Evolutionary conservation across 2,113 vertebrate species (phyloP).

Genomic region (Sinocyclocheilus anophthalmus): DNA sequence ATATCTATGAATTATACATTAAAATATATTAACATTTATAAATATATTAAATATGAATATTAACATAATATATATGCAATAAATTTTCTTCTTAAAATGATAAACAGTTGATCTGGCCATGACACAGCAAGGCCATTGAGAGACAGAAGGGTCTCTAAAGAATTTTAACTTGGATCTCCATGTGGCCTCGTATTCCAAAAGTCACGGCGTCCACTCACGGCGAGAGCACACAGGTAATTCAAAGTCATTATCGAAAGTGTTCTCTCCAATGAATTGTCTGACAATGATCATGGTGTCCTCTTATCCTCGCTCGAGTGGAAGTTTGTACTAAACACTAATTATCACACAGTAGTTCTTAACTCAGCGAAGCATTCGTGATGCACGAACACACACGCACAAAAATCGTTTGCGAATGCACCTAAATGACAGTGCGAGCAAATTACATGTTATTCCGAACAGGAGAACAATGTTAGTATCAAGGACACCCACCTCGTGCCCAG

Average conservation of each 20-base stretch:
- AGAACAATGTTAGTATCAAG: slow-evolving; percentile 31
- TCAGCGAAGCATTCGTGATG: not conserved
- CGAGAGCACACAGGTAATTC: slow-evolving; percentile 21
- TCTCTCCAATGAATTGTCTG: slow-evolving; percentile 39
- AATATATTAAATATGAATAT: not conserved
- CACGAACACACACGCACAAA: not conserved
- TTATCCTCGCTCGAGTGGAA: slow-evolving; percentile 30
- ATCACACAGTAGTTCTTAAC: slow-evolving; percentile 30
- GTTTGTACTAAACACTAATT: slow-evolving; percentile 32
- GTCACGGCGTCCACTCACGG: not conserved
- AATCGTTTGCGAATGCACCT: not conserved
- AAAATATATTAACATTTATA: too few species aligned
- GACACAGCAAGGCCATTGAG: not conserved
- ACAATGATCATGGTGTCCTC: slow-evolving; percentile 28
- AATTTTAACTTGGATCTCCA: not conserved
- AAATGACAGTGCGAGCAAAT: slow-evolving; percentile 29
- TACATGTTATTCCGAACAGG: slow-evolving; percentile 1
- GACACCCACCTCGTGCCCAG: slow-evolving; percentile 6
- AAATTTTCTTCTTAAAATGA: not conserved
- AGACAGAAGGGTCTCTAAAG: not conserved
- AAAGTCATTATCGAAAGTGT: slow-evolving; percentile 45
- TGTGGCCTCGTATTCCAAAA: not conserved
- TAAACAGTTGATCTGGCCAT: not conserved
- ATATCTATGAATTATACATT: too few species aligned
- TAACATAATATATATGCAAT: not conserved